Conservation (phyloP, 2,113 vertebrate genomes). For the Lepus europaeus region DNA sequence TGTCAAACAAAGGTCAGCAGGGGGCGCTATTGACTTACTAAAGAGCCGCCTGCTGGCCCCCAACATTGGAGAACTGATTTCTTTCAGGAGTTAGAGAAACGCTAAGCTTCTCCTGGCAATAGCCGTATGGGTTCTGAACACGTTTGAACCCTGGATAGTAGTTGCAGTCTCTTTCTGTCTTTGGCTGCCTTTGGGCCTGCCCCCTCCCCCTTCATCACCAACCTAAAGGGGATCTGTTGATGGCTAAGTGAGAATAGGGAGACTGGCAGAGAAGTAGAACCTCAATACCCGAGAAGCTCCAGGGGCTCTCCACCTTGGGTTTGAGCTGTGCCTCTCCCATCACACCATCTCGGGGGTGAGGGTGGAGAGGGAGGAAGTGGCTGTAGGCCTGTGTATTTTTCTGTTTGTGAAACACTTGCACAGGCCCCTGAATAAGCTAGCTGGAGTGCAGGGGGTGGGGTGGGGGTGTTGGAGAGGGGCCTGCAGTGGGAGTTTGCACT, state of each 20-base stretch:
- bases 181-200: neutral
- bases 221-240: neutral
- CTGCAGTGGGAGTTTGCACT: neutral
- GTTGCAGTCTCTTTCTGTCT: neutral
- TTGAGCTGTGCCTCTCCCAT: neutral
- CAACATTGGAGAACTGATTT: too few species aligned
- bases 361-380: too few species aligned
- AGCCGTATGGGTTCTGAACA: neutral
- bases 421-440: too few species aligned
- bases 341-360: fast-evolving
- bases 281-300: neutral
- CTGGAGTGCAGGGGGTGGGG: fast-evolving
- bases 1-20: constrained; percentile 50
- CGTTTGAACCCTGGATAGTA: neutral
- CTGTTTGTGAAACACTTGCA: too few species aligned
- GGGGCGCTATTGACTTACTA: constrained; percentile 64
- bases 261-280: neutral
- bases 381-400: too few species aligned
- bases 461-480: neutral
- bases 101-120: neutral
- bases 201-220: neutral
- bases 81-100: too few species aligned
- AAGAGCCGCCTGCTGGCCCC: neutral
- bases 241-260: neutral
- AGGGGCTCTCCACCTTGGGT: fast-evolving